phyloP scores from a whole-genome alignment of 2,113 vertebrate species.

The Cnemophilus loriae region DNA sequence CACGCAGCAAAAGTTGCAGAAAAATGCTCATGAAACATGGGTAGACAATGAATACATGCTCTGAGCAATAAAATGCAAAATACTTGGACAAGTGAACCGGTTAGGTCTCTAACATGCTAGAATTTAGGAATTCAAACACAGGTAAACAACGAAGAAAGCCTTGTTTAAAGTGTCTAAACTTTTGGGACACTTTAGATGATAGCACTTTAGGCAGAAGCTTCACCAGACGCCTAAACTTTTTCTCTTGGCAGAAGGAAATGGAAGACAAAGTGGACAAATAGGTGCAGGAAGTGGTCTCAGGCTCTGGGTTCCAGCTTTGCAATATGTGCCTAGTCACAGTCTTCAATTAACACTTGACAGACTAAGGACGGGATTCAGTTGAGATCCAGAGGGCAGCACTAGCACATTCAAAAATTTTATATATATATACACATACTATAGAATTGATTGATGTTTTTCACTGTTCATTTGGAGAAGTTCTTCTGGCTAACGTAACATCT shows the following conservation, averaged over 20 bases:
- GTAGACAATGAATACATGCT: neutral
- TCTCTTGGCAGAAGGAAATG: neutral
- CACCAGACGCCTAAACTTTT: neutral
- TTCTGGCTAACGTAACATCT: neutral
- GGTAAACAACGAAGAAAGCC: neutral
- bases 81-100: neutral
- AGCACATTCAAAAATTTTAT: neutral
- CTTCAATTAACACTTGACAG: neutral
- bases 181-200: neutral
- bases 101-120: neutral
- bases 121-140: neutral
- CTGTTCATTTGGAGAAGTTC: neutral
- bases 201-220: neutral
- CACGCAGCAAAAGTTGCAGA: neutral
- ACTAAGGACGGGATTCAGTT: neutral
- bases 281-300: neutral
- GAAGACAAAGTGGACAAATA: neutral
- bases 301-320: neutral
- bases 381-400: neutral
- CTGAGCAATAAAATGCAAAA: neutral
- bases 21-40: neutral
- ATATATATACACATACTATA: too few species aligned
- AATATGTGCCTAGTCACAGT: neutral
- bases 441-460: neutral
- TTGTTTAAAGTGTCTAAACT: neutral